These are phyloP conservation scores for Epinephelus coioides DNA, from an alignment of 2,797 vertebrate species.

Conservation along the genomic window DNA sequence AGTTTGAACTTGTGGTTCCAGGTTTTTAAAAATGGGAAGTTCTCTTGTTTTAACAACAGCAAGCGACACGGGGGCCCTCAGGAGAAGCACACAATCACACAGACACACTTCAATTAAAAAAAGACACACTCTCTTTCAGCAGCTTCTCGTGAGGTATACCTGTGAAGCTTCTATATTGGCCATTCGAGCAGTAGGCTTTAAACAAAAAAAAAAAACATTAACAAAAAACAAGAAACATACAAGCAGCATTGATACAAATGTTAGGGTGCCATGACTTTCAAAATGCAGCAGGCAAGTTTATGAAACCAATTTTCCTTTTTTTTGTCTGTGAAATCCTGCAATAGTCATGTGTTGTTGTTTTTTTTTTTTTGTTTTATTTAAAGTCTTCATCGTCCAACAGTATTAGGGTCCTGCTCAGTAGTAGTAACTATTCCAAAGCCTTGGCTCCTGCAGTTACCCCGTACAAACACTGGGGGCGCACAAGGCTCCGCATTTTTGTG, in stretches of 20 bases:
- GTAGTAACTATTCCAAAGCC: slow-evolving; percentile 90
- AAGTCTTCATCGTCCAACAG: slow-evolving; percentile 84
- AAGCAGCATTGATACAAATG: slow-evolving; percentile 92
- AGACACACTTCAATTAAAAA: slow-evolving; percentile 29
- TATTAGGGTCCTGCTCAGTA: slow-evolving; percentile 89
- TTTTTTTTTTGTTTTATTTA: neutral
- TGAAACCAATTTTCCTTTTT: slow-evolving; percentile 69
- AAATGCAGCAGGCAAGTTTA: slow-evolving; percentile 82
- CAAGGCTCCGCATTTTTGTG: slow-evolving; percentile 88
- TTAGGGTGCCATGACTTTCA: slow-evolving; percentile 88
- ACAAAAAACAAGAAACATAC: slow-evolving; percentile 73
- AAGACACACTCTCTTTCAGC: slow-evolving; percentile 27
- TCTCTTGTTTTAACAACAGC: slow-evolving; percentile 46
- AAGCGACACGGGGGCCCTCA: slow-evolving; percentile 47
- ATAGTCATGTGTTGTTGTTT: slow-evolving; percentile 77
- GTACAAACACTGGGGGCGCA: slow-evolving; percentile 87
- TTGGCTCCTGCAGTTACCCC: slow-evolving; percentile 86
- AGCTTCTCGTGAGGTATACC: slow-evolving; percentile 78
- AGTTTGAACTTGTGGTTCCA: slow-evolving; percentile 65
- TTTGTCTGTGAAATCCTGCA: slow-evolving; percentile 77
- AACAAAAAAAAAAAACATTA: slow-evolving; percentile 60
- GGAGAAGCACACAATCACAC: slow-evolving; percentile 59
- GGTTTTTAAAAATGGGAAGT: slow-evolving; percentile 68
- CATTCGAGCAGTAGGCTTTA: slow-evolving; percentile 77
- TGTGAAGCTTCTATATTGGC: slow-evolving; percentile 74